phyloP scores from a whole-genome alignment of 2,113 vertebrate species.

The Todiramphus chloris region DNA sequence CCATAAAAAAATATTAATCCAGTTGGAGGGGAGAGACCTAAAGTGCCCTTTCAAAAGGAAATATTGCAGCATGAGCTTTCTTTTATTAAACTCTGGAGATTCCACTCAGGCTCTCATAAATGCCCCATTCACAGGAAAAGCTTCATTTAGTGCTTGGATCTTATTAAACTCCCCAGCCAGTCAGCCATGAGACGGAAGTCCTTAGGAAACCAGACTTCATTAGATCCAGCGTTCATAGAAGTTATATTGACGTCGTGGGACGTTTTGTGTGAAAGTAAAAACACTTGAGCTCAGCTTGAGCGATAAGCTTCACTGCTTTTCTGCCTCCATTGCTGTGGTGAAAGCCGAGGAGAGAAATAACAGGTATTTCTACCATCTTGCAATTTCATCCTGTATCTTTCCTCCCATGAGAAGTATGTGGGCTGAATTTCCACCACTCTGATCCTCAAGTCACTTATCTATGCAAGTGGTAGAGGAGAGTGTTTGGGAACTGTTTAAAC shows the following conservation, averaged over 20 bases:
- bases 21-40: slow-evolving; percentile 10
- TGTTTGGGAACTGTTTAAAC: not conserved
- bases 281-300: slow-evolving; percentile 38
- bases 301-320: slow-evolving; percentile 10
- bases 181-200: slow-evolving; percentile 30
- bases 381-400: slow-evolving; percentile 21
- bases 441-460: slow-evolving; percentile 15
- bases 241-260: slow-evolving; percentile 51
- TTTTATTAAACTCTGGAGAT: slow-evolving; percentile 64
- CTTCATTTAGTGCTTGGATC: slow-evolving; percentile 38
- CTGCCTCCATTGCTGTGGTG: not conserved
- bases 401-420: slow-evolving; percentile 39
- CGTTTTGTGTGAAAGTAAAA: slow-evolving; percentile 44
- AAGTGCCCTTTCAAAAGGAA: slow-evolving; percentile 55
- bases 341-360: slow-evolving; percentile 29
- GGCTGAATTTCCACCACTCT: slow-evolving; percentile 14
- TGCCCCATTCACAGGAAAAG: slow-evolving; percentile 21
- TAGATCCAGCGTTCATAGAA: slow-evolving; percentile 37
- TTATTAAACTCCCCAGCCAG: slow-evolving; percentile 57
- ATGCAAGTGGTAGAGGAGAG: not conserved
- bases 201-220: slow-evolving; percentile 56
- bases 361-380: slow-evolving; percentile 28
- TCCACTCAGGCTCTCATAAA: slow-evolving; percentile 50
- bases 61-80: slow-evolving; percentile 35
- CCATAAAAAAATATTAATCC: slow-evolving; percentile 51